Conservation (phyloP, 35 echinoderm and acorn worm species). For the Patiria miniata region DNA sequence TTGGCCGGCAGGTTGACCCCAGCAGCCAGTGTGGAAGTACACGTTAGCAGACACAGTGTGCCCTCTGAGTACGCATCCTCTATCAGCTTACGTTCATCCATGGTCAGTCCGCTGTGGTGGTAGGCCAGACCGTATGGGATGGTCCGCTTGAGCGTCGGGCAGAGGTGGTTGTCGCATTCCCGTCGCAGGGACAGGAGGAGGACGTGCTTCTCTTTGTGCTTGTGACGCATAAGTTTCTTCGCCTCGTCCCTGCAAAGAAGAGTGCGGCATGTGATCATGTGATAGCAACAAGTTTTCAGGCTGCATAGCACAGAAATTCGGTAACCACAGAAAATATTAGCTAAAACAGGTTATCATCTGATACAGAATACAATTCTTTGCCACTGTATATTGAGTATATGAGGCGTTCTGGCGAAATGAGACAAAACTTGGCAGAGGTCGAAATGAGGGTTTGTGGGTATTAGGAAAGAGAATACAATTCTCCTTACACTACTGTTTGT, state of each 20-base stretch:
- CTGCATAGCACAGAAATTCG: no score
- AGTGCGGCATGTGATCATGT: no score
- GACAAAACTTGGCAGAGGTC: no score
- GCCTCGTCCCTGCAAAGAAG: constrained; percentile 35
- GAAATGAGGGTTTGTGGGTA: no score
- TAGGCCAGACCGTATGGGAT: constrained; percentile 84
- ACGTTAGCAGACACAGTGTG: constrained; percentile 78
- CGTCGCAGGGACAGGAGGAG: constrained; percentile 60
- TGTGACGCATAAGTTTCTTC: constrained; percentile 76
- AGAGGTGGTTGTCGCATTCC: constrained; percentile 87
- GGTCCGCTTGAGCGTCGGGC: constrained; percentile 78
- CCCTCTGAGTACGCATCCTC: constrained; percentile 90
- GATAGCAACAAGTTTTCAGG: no score
- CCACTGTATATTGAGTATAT: no score
- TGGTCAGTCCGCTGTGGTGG: constrained; percentile 90
- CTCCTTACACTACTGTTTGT: no score
- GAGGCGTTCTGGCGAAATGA: no score
- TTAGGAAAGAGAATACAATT: no score
- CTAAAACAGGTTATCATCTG: no score
- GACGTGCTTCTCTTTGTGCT: constrained; percentile 73
- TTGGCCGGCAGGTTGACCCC: constrained; percentile 92
- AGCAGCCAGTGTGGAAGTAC: constrained; percentile 88
- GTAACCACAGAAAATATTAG: no score
- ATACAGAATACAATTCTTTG: no score
- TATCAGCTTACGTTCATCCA: constrained; percentile 94